phyloP scores from a whole-genome alignment of 2,797 vertebrate species.

The Selene dorsalis region DNA sequence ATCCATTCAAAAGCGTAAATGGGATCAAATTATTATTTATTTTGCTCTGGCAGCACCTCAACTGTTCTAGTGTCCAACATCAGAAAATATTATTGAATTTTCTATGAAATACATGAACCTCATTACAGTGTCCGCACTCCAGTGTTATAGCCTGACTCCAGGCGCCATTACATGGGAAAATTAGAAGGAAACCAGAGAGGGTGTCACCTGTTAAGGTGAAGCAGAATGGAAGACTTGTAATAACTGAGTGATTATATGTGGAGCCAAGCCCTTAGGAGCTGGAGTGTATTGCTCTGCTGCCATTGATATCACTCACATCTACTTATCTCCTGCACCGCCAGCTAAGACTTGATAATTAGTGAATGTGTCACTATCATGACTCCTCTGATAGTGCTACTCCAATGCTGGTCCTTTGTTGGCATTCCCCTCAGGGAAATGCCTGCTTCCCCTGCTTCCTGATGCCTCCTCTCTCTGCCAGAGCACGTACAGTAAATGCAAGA shows the following conservation, averaged over 20 bases:
- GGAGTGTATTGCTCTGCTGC: constrained; percentile 41
- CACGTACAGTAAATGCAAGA: constrained; percentile 44
- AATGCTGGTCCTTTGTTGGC: constrained; percentile 56
- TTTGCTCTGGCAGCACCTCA: constrained; percentile 10
- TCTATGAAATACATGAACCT: constrained; percentile 49
- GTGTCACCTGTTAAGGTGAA: constrained; percentile 62
- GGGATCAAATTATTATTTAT: constrained; percentile 36
- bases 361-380: constrained; percentile 62
- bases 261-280: constrained; percentile 61
- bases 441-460: constrained; percentile 5
- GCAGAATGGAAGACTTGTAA: constrained; percentile 63
- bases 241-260: constrained; percentile 63
- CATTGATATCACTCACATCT: constrained; percentile 68
- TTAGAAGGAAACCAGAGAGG: constrained; percentile 46
- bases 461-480: constrained; percentile 27
- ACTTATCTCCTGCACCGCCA: constrained; percentile 62
- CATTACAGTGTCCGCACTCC: constrained; percentile 25
- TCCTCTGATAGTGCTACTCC: constrained; percentile 57
- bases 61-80: constrained; percentile 17
- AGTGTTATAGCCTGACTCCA: constrained; percentile 12
- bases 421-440: constrained; percentile 53
- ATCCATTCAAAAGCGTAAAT: constrained; percentile 45
- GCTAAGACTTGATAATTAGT: constrained; percentile 73
- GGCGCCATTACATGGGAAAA: constrained; percentile 26
- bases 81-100: constrained; percentile 50